Conservation (phyloP, 2,888 invertebrate species). For the Trachelus troglodyta region DNA sequence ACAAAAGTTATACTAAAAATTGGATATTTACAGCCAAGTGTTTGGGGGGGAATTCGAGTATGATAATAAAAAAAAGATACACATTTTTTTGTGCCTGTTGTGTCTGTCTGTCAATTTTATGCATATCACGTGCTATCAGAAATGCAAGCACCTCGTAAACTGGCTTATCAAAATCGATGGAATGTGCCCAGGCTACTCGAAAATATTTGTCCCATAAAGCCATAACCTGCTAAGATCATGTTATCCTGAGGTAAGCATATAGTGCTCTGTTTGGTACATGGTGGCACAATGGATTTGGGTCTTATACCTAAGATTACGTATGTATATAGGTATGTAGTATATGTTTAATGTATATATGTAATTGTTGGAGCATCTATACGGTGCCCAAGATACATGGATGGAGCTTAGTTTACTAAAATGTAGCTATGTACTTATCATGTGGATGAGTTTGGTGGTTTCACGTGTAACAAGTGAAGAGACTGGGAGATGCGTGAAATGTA, state of each 20-base stretch:
- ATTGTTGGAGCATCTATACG: neutral
- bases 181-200: neutral
- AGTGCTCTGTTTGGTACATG: neutral
- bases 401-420: neutral
- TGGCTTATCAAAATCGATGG: neutral
- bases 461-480: neutral
- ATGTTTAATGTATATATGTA: neutral
- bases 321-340: neutral
- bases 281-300: neutral
- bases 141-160: neutral
- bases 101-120: neutral
- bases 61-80: no score
- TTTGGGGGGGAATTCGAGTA: neutral
- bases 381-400: neutral
- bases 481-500: conserved; percentile 10
- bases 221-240: neutral
- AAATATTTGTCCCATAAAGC: neutral
- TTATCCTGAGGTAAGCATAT: neutral
- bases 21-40: neutral
- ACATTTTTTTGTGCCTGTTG: no score
- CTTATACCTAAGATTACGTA: neutral
- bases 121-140: neutral
- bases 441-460: neutral
- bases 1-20: neutral
- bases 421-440: neutral